These are phyloP conservation scores for Brachypalpus laphriformis DNA, from an alignment of 2,888 invertebrate genomes.

Conservation along the genomic window DNA sequence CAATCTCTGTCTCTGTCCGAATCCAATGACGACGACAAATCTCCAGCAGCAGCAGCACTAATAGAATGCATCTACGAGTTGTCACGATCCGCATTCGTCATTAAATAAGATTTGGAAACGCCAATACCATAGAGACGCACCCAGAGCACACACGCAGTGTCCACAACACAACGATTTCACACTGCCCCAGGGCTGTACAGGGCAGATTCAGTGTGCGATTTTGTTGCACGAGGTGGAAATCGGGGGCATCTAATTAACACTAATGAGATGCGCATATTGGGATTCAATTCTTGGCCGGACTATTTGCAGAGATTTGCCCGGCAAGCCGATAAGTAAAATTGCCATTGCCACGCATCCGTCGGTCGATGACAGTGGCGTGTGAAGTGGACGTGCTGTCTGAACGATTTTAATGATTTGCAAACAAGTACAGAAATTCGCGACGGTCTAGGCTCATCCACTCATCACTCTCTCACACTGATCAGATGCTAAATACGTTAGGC, in stretches of 20 bases:
- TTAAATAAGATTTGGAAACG: constrained; percentile 65
- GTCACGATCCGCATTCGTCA: constrained; percentile 72
- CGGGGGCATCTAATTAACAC: constrained; percentile 69
- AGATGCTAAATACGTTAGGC: constrained; percentile 59
- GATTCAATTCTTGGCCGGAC: constrained; percentile 51
- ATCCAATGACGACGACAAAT: constrained; percentile 11
- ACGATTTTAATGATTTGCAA: constrained; percentile 72
- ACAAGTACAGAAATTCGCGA: constrained; percentile 51
- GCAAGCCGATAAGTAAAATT: constrained; percentile 64
- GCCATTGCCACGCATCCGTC: constrained; percentile 25
- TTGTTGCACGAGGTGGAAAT: constrained; percentile 64
- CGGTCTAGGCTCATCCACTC: constrained; percentile 13
- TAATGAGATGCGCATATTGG: constrained; percentile 71
- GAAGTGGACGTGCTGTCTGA: constrained; percentile 69
- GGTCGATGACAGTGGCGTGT: constrained; percentile 43
- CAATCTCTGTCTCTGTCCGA: constrained; percentile 39
- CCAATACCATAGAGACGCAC: constrained; percentile 39
- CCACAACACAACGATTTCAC: background rate
- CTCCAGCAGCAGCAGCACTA: constrained; percentile 27
- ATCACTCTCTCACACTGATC: constrained; percentile 39
- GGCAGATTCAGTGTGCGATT: constrained; percentile 17
- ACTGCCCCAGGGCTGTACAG: constrained; percentile 10
- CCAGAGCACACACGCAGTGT: constrained; percentile 14
- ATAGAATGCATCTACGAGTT: constrained; percentile 67
- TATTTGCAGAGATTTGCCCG: constrained; percentile 54